phyloP scores from a whole-genome alignment of 2,888 invertebrate species.

The Biston stratarius region DNA sequence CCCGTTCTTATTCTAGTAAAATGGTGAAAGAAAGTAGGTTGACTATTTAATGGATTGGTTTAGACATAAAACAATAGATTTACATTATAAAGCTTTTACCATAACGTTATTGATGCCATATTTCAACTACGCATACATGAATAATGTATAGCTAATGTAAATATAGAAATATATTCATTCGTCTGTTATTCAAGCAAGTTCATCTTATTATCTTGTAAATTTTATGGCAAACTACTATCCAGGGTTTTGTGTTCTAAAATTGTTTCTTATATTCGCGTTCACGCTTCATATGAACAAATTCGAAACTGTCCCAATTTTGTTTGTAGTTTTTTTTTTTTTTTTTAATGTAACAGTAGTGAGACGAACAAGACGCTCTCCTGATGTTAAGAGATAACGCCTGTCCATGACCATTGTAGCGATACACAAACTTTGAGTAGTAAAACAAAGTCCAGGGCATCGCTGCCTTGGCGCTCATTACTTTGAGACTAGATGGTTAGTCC shows the following conservation, averaged over 20 bases:
- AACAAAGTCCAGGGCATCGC: too few relatives aligned
- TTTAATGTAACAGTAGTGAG: too few relatives aligned
- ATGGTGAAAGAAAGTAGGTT: slow-evolving; percentile 42
- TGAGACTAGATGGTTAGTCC: too few relatives aligned
- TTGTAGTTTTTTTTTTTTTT: too few relatives aligned
- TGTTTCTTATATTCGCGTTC: background rate
- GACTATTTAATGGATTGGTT: slow-evolving; percentile 38
- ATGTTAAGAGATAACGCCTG: too few relatives aligned
- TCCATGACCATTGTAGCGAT: too few relatives aligned
- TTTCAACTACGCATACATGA: slow-evolving; percentile 38
- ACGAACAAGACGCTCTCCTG: too few relatives aligned
- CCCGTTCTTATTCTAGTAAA: slow-evolving; percentile 32
- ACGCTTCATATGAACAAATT: background rate
- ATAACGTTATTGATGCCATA: slow-evolving; percentile 44
- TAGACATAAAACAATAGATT: slow-evolving; percentile 44
- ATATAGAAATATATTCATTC: slow-evolving; percentile 24
- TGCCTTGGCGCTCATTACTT: too few relatives aligned
- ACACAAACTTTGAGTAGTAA: too few relatives aligned
- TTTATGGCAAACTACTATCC: slow-evolving; percentile 13
- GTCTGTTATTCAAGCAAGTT: slow-evolving; percentile 22
- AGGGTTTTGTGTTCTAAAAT: background rate
- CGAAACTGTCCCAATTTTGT: background rate
- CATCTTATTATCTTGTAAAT: slow-evolving; percentile 26
- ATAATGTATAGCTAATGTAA: slow-evolving; percentile 36
- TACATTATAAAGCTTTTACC: slow-evolving; percentile 45